Conservation (phyloP, 1,140 invertebrate species). For the Fopius arisanus region DNA sequence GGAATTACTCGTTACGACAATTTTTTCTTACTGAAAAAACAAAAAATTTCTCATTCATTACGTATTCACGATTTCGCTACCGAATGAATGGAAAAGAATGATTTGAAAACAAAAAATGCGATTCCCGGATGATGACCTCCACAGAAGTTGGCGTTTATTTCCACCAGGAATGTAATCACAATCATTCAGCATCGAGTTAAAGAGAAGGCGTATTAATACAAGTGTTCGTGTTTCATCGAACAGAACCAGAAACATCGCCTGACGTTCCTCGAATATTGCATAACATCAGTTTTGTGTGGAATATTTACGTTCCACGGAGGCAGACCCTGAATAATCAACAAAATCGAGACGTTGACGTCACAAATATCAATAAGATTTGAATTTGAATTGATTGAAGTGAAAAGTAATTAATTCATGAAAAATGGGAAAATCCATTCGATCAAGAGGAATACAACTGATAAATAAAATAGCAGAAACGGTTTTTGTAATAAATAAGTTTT, state of each 20-base stretch:
- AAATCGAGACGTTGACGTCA: not conserved
- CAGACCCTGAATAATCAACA: not conserved
- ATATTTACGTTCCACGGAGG: slow-evolving; percentile 28
- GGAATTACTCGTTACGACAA: too few relatives aligned
- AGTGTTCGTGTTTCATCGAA: not conserved
- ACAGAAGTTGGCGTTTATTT: not conserved
- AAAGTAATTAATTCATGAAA: not conserved
- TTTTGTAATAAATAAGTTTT: slow-evolving; percentile 48
- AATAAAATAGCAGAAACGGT: not conserved
- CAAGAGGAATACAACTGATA: too few relatives aligned
- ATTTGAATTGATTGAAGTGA: not conserved
- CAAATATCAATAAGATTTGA: not conserved
- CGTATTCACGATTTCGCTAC: too few relatives aligned
- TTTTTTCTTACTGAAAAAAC: too few relatives aligned
- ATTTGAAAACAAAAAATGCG: not conserved
- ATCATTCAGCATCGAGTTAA: not conserved
- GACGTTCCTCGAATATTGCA: slow-evolving; percentile 8
- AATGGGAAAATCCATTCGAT: not conserved
- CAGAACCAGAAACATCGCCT: slow-evolving; percentile 3
- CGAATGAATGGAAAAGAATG: too few relatives aligned
- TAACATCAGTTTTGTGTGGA: slow-evolving; percentile 28
- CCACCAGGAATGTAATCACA: not conserved
- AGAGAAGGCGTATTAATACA: not conserved
- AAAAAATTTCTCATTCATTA: too few relatives aligned
- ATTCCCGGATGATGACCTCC: not conserved